phyloP scores from a whole-genome alignment of 2,888 invertebrate species.

The Dascillus cervinus region DNA sequence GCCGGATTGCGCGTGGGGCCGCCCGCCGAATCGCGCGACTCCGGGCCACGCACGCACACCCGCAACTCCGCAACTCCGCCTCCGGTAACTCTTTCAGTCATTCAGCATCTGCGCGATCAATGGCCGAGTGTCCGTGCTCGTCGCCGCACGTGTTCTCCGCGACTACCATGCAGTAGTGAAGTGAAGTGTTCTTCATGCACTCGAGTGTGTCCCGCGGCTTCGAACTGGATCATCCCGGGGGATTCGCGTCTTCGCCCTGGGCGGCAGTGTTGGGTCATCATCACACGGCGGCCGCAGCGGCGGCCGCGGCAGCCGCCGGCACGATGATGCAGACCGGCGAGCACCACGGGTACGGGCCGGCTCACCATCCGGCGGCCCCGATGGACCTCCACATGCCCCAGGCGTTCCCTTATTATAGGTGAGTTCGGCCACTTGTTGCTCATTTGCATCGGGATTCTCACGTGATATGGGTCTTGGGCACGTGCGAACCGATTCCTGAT shows the following conservation, averaged over 20 bases:
- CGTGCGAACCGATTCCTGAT: slow-evolving; percentile 22
- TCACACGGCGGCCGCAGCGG: slow-evolving; percentile 40
- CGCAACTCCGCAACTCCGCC: slow-evolving; percentile 47
- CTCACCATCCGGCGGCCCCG: slow-evolving; percentile 50
- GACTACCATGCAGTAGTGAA: slow-evolving; percentile 21
- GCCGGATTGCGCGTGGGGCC: slow-evolving; percentile 27
- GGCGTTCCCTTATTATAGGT: slow-evolving; percentile 89
- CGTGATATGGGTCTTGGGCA: slow-evolving; percentile 38
- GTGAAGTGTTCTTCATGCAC: slow-evolving; percentile 30
- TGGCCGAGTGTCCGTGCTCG: slow-evolving; percentile 56
- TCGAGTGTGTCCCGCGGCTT: slow-evolving; percentile 35
- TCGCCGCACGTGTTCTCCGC: slow-evolving; percentile 48
- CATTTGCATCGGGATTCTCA: slow-evolving; percentile 37
- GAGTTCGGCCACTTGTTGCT: slow-evolving; percentile 41
- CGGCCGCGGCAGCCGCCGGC: slow-evolving; percentile 39
- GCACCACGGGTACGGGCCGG: slow-evolving; percentile 51
- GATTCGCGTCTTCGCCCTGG: slow-evolving; percentile 68
- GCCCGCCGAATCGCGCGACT: slow-evolving; percentile 42
- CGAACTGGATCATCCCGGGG: slow-evolving; percentile 70
- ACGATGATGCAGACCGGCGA: slow-evolving; percentile 44
- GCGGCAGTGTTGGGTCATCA: slow-evolving; percentile 63
- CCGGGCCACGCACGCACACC: slow-evolving; percentile 49
- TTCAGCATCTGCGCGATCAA: slow-evolving; percentile 47
- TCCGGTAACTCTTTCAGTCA: slow-evolving; percentile 40
- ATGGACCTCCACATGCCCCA: slow-evolving; percentile 91